Base-by-base conservation (phyloP, 2,797 vertebrate genomes). In the Eulemur albifrons region DNA sequence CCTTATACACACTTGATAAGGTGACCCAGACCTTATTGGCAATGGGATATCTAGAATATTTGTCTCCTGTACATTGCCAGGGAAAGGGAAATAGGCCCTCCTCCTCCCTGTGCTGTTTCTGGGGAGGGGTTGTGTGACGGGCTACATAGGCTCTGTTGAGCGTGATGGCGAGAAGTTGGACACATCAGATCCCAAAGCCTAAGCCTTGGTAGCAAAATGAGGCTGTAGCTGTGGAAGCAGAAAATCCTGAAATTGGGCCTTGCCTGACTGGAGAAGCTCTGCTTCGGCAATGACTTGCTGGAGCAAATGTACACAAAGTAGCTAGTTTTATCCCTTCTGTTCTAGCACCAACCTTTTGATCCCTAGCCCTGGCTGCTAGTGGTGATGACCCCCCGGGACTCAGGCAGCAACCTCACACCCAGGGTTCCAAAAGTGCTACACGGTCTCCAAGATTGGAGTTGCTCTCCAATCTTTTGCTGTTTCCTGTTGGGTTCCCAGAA, bases 401-500 rank as follows among this genome's bases (percentile, higher is more conserved):
- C 63, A 79, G 59, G 45, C 45, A 61, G 30, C 79, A 95, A 57
- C 17, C 43, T 91, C 76, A 85, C 7, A 72, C 13, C 32, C 45
- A 59, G 25, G 61, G 67, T 5, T 93, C 63, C 69, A 73, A 35
- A 30, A 70, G 23, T 40, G 45, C 57, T 82, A 30, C 23, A 30
- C 17, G 8, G 45, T 91, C 43, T 45, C 5, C 75, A 57, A 25
- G 54, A 57, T 20, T 4, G 61, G 48, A 75, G 77, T 76, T 57
- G 14, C 59, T 86, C 21, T 93, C 1, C 4, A 88, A 30, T 84
- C 23, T 38, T 72, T 70, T 72, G 57, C 61, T 80, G 12, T 88
- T 93, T 93, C 40, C 61, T 77, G 23, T 87, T 88, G 59, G 76
- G 57, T 57, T 96, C 54, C 89, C 52, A 92, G 72, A 69, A 84